Evolutionary conservation across 2,888 invertebrate genomes (phyloP).

Genomic region (Stomorhina lunata): DNA sequence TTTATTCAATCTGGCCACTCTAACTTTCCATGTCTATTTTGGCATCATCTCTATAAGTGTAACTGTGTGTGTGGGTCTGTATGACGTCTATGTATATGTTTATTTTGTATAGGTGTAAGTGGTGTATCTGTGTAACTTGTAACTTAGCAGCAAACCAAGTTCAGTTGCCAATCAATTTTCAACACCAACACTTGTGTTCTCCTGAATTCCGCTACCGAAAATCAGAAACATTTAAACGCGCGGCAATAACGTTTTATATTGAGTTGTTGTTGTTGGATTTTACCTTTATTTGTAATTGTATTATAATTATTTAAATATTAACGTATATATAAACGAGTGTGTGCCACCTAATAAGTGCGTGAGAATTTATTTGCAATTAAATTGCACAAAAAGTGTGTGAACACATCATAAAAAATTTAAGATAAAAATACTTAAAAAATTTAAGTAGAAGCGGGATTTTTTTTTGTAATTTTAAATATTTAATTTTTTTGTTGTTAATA

Average conservation of each 20-base stretch:
- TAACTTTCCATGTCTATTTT: conserved; percentile 14
- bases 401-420: neutral
- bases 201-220: neutral
- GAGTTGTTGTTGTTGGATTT: neutral
- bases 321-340: neutral
- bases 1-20: neutral
- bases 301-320: neutral
- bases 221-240: conserved; percentile 24
- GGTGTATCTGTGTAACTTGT: conserved; percentile 16
- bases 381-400: neutral
- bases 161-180: conserved; percentile 63
- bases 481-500: neutral
- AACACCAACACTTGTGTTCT: conserved; percentile 56
- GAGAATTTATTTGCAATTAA: conserved; percentile 10
- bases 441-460: conserved; percentile 4
- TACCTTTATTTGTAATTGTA: neutral
- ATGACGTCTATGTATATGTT: neutral
- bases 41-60: conserved; percentile 17
- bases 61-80: neutral
- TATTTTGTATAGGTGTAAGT: neutral
- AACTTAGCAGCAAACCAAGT: conserved; percentile 51
- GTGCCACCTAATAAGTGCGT: conserved; percentile 6
- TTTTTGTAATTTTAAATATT: neutral
- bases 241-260: neutral
- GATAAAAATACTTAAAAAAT: neutral